Conservation (phyloP, 2,888 invertebrate species). For the Pseudococcus jackbeardsleyi region DNA sequence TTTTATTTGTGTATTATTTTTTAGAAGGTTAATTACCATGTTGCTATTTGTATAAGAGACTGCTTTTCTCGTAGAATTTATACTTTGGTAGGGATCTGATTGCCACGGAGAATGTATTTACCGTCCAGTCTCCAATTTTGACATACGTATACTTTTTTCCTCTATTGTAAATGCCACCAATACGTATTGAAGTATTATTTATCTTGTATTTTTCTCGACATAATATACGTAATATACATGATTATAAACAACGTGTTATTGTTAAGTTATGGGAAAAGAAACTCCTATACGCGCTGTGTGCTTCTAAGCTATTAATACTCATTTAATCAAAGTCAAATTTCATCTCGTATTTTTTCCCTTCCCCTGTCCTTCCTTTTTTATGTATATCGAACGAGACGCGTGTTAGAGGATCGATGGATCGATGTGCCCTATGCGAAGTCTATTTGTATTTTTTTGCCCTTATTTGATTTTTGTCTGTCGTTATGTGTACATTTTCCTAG, state of each 20-base stretch:
- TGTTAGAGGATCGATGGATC: neutral
- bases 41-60: slow-evolving; percentile 5
- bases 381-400: neutral
- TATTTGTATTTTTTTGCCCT: slow-evolving; percentile 36
- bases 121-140: slow-evolving; percentile 10
- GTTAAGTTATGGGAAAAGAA: neutral
- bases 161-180: slow-evolving; percentile 11
- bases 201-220: slow-evolving; percentile 6
- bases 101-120: neutral
- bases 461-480: slow-evolving; percentile 56
- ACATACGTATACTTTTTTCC: neutral
- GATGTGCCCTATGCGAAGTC: neutral
- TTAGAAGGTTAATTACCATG: slow-evolving; percentile 21
- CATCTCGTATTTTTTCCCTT: slow-evolving; percentile 38
- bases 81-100: slow-evolving; percentile 11
- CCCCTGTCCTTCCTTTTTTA: neutral
- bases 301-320: slow-evolving; percentile 45
- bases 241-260: slow-evolving; percentile 21
- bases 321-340: slow-evolving; percentile 56
- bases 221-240: slow-evolving; percentile 22
- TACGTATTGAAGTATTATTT: slow-evolving; percentile 35
- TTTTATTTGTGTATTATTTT: neutral
- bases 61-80: slow-evolving; percentile 21
- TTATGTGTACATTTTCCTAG: slow-evolving; percentile 34
- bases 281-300: slow-evolving; percentile 46